A percentile compares a stretch with the other conserved stretches of the same genome.
Evolutionary conservation across 2,113 vertebrate genomes (phyloP).

Genomic region (Petaurus breviceps): DNA sequence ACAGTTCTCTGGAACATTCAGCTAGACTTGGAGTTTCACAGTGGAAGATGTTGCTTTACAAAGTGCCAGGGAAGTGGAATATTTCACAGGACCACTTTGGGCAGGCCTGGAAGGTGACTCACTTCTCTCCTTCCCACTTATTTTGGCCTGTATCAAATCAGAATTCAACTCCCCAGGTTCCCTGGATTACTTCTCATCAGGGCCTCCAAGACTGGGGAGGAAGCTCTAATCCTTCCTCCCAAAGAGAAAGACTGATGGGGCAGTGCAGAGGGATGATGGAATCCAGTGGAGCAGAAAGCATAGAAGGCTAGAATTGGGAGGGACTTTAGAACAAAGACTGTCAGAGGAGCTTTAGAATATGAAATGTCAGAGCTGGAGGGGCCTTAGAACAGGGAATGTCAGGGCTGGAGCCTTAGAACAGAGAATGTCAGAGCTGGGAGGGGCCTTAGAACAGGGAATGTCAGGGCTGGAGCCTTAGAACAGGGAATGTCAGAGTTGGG

Average conservation of each 20-base stretch:
- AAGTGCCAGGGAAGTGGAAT: neutral
- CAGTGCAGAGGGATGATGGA: neutral
- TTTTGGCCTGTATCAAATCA: neutral
- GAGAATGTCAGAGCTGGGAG: neutral
- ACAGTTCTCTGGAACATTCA: slow-evolving; percentile 5
- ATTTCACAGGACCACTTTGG: neutral
- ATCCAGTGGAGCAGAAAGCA: neutral
- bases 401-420: neutral
- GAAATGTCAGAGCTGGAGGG: neutral
- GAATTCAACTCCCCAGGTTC: neutral
- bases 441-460: neutral
- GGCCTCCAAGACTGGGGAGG: neutral
- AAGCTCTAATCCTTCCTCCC: neutral
- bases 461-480: neutral
- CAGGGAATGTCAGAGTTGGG: neutral
- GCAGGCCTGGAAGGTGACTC: neutral
- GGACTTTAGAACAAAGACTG: neutral
- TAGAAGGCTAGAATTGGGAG: neutral
- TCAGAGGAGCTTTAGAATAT: neutral
- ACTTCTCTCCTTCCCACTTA: neutral
- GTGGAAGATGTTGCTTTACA: neutral
- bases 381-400: neutral
- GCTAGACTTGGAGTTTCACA: neutral
- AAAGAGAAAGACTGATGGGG: neutral
- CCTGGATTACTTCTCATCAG: neutral